Evolutionary conservation across 2,888 invertebrate species (phyloP).

Genomic region (Lingula anatina): DNA sequence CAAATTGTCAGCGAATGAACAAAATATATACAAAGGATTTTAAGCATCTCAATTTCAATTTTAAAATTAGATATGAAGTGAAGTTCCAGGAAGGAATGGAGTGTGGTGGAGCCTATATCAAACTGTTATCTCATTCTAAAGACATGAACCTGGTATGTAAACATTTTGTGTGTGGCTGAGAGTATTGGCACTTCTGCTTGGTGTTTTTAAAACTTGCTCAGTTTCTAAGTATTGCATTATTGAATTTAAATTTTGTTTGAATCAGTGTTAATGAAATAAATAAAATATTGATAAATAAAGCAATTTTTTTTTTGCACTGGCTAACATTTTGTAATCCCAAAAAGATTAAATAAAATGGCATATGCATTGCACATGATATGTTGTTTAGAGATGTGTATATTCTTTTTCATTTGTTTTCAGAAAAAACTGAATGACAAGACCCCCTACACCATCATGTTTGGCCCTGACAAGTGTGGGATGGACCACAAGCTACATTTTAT

Average conservation of each 20-base stretch:
- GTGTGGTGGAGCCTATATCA: conserved; percentile 97
- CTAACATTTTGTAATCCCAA: too few species aligned
- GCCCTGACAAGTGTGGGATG: conserved; percentile 97
- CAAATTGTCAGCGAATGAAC: too few species aligned
- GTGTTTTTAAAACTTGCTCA: neutral
- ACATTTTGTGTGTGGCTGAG: neutral
- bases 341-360: too few species aligned
- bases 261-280: too few species aligned
- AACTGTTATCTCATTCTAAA: conserved; percentile 74
- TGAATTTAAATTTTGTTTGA: too few species aligned
- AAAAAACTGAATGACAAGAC: conserved; percentile 89
- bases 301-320: too few species aligned
- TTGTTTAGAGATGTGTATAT: too few species aligned
- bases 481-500: conserved; percentile 87
- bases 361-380: too few species aligned
- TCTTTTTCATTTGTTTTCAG: conserved; percentile 27
- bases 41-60: too few species aligned
- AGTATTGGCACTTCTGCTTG: too few species aligned
- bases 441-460: conserved; percentile 98
- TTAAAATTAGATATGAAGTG: conserved; percentile 55
- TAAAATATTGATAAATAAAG: too few species aligned
- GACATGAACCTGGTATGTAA: conserved; percentile 60
- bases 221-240: neutral
- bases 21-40: too few species aligned
- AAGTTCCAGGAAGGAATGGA: conserved; percentile 91